Evolutionary conservation across 2,888 invertebrate genomes (phyloP).

Genomic region (Nemoura dubitans): DNA sequence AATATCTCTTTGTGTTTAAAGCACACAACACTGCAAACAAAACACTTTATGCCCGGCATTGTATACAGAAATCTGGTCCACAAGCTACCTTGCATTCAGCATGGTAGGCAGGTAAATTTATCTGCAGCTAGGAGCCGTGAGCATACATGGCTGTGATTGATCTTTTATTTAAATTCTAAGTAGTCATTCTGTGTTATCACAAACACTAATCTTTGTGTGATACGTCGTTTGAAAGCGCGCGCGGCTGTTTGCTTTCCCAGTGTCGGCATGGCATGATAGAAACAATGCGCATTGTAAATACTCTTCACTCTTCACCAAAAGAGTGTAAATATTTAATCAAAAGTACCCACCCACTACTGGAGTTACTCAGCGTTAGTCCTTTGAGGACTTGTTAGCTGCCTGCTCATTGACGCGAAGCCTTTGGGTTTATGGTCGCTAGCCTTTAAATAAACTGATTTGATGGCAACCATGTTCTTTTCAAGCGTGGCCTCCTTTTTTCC

Average conservation of each 20-base stretch:
- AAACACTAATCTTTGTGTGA: conserved; percentile 5
- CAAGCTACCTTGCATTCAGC: neutral
- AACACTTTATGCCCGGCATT: no score
- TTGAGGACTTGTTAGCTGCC: neutral
- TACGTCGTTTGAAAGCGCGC: neutral
- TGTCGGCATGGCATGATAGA: neutral
- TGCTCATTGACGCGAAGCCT: neutral
- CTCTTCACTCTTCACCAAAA: neutral
- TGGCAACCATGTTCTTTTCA: no score
- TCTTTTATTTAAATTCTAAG: neutral
- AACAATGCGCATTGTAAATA: neutral
- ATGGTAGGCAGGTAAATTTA: no score
- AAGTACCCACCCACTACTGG: neutral
- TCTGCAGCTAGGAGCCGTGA: no score
- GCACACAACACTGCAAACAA: no score
- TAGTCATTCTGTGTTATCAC: neutral
- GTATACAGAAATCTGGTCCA: neutral
- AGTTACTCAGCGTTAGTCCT: neutral
- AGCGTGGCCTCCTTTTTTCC: no score
- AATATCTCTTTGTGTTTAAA: no score
- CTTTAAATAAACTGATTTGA: no score
- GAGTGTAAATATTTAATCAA: neutral
- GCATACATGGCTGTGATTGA: neutral
- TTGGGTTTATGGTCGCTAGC: no score
- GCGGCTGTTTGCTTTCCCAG: neutral